These are phyloP conservation scores for Acromyrmex charruanus DNA, from an alignment of 1,140 invertebrate species.

Conservation along the genomic window DNA sequence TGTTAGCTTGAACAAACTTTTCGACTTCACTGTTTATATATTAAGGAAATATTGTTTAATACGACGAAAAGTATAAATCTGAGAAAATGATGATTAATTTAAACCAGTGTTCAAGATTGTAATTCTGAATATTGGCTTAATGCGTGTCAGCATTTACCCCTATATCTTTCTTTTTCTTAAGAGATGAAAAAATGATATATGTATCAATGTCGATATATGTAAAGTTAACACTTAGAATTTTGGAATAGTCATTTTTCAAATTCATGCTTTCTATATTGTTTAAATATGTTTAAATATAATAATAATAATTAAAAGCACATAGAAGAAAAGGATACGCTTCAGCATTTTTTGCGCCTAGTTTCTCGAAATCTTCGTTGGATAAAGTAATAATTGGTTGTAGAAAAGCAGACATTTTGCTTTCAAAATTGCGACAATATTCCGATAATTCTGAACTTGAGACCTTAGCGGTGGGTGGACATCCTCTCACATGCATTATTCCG, in stretches of 20 bases:
- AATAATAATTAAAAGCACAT: background rate
- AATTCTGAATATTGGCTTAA: too few relatives aligned
- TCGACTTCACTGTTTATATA: slow-evolving; percentile 91
- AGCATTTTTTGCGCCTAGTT: slow-evolving; percentile 95
- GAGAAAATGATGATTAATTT: too few relatives aligned
- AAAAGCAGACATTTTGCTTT: slow-evolving; percentile 96
- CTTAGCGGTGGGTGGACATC: slow-evolving; percentile 93
- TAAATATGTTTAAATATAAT: too few relatives aligned
- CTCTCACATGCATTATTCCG: slow-evolving; percentile 98
- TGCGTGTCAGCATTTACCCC: too few relatives aligned
- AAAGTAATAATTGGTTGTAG: slow-evolving; percentile 90
- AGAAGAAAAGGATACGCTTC: slow-evolving; percentile 88
- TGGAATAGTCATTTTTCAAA: background rate
- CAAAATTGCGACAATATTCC: slow-evolving; percentile 87
- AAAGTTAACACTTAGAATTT: too few relatives aligned
- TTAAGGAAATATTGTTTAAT: slow-evolving; percentile 71
- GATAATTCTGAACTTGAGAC: slow-evolving; percentile 87
- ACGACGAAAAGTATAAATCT: too few relatives aligned
- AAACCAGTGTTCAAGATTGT: too few relatives aligned
- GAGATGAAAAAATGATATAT: too few relatives aligned
- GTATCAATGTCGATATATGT: too few relatives aligned
- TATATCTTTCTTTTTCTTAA: too few relatives aligned
- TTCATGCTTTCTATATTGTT: background rate
- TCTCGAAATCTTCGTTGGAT: slow-evolving; percentile 93
- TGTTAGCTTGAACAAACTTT: slow-evolving; percentile 97